Conservation (phyloP, 2,888 invertebrate species). For the Leptinotarsa tumamoca region DNA sequence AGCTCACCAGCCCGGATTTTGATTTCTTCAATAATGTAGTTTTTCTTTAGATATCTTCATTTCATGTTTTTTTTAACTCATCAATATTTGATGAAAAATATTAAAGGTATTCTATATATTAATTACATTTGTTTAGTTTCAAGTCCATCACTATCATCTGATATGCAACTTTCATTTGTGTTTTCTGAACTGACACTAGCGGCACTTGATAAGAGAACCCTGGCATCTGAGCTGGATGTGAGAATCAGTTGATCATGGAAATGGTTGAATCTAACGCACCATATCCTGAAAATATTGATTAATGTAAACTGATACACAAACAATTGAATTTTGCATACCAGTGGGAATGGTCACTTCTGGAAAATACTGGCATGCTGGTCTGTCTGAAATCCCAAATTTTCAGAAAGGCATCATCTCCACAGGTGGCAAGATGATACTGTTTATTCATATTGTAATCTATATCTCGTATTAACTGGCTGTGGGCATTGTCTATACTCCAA, state of each 20-base stretch:
- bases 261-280: conserved; percentile 94
- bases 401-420: conserved; percentile 94
- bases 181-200: conserved; percentile 89
- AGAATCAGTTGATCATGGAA: conserved; percentile 96
- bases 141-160: conserved; percentile 67
- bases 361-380: conserved; percentile 81
- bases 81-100: not conserved
- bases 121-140: conserved; percentile 69
- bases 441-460: conserved; percentile 98
- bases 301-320: conserved; percentile 16
- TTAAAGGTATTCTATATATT: not conserved
- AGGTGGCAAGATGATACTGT: conserved; percentile 92
- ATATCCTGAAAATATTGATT: conserved; percentile 74
- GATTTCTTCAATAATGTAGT: no score
- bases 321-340: conserved; percentile 70
- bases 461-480: conserved; percentile 89
- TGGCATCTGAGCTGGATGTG: conserved; percentile 94
- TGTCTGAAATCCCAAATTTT: conserved; percentile 97
- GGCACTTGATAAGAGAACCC: conserved; percentile 89
- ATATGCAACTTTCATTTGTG: conserved; percentile 68
- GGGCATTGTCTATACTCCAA: conserved; percentile 86
- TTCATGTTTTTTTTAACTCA: no score
- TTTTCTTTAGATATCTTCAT: no score
- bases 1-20: no score
- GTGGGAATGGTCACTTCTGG: conserved; percentile 86